Evolutionary conservation across 2,888 invertebrate species (phyloP).

Genomic region (Orthosia cruda): DNA sequence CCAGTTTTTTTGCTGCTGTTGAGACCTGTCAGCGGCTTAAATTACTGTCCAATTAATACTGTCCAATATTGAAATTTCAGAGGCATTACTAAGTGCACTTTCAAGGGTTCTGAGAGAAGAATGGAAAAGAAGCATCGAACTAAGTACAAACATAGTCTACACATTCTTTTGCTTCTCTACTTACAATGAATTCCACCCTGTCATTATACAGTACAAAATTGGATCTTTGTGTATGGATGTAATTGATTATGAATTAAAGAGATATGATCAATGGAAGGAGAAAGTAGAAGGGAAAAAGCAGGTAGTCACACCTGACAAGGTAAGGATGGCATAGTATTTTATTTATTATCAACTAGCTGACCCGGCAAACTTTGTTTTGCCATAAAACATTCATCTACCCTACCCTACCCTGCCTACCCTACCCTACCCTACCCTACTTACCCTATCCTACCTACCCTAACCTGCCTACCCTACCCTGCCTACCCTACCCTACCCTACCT

Average conservation of each 20-base stretch:
- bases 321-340: slow-evolving; percentile 58
- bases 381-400: too few relatives aligned
- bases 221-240: slow-evolving; percentile 99
- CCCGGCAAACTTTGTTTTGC: too few relatives aligned
- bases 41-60: neutral
- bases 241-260: slow-evolving; percentile 98
- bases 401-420: too few relatives aligned
- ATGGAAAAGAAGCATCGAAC: slow-evolving; percentile 98
- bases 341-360: neutral
- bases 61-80: slow-evolving; percentile 86
- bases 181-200: slow-evolving; percentile 98
- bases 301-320: slow-evolving; percentile 88
- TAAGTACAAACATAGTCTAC: slow-evolving; percentile 99
- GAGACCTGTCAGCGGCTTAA: neutral
- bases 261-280: slow-evolving; percentile 98
- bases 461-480: too few relatives aligned
- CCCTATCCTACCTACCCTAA: too few relatives aligned
- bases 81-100: slow-evolving; percentile 98
- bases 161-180: slow-evolving; percentile 99
- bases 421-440: too few relatives aligned
- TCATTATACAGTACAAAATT: slow-evolving; percentile 99
- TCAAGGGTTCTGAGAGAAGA: slow-evolving; percentile 99
- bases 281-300: slow-evolving; percentile 90
- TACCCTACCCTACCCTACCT: too few relatives aligned
- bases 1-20: neutral